phyloP scores from a whole-genome alignment of 2,797 vertebrate species.

The Lepidocolaptes lacrymiger region DNA sequence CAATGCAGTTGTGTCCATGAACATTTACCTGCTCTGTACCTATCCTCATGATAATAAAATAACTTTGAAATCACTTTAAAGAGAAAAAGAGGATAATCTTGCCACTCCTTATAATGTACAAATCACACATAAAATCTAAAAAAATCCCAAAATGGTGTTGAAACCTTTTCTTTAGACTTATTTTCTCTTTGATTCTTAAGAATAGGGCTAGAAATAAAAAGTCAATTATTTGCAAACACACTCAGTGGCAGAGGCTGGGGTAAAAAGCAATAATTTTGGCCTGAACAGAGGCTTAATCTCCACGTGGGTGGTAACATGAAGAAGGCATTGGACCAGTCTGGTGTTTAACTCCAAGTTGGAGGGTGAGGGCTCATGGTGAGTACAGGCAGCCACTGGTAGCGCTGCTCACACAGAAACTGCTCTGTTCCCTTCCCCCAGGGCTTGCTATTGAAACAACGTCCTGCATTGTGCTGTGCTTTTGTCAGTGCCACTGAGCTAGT shows the following conservation, averaged over 20 bases:
- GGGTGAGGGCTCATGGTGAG: fast-evolving
- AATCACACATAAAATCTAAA: neutral
- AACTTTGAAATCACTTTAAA: neutral
- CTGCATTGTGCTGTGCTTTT: fast-evolving
- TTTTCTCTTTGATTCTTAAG: neutral
- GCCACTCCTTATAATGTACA: neutral
- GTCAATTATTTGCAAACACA: neutral
- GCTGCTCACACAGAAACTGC: neutral
- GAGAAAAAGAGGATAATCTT: neutral
- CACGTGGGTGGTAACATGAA: neutral
- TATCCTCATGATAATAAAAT: neutral
- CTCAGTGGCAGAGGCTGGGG: fast-evolving
- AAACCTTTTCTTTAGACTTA: neutral
- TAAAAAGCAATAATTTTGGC: neutral
- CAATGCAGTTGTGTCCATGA: neutral
- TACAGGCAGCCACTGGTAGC: neutral
- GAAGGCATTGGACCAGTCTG: neutral
- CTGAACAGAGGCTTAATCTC: neutral
- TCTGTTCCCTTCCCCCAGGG: neutral
- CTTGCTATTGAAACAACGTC: fast-evolving
- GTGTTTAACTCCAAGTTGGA: neutral
- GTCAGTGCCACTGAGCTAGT: neutral
- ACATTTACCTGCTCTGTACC: neutral
- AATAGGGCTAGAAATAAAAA: neutral
- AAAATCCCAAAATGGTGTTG: neutral